Percentiles rank a stretch among this genome's conserved stretches.
These are phyloP conservation scores for Desoria tigrina DNA, from an alignment of 2,888 invertebrate genomes.

Conservation along the genomic window DNA sequence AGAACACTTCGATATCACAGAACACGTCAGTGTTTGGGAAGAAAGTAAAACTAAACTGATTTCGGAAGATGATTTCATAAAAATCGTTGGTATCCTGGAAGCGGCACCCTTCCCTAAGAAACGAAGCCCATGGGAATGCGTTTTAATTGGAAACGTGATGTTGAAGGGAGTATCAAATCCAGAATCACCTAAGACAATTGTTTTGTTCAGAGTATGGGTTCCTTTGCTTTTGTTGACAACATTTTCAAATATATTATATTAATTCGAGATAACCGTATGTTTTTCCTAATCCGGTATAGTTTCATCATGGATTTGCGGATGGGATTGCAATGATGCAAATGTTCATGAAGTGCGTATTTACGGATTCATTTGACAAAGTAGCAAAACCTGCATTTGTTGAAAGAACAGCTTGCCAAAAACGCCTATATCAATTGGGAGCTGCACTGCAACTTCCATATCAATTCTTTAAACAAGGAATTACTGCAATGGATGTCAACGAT, in stretches of 20 bases:
- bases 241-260: not conserved
- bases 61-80: slow-evolving; percentile 37
- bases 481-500: slow-evolving; percentile 44
- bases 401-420: slow-evolving; percentile 38
- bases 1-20: slow-evolving; percentile 27
- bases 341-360: slow-evolving; percentile 50
- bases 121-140: slow-evolving; percentile 43
- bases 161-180: slow-evolving; percentile 30
- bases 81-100: slow-evolving; percentile 39
- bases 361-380: slow-evolving; percentile 44
- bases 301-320: slow-evolving; percentile 47
- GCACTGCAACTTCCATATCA: slow-evolving; percentile 48
- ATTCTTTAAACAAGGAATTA: slow-evolving; percentile 48
- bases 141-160: slow-evolving; percentile 33
- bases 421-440: slow-evolving; percentile 33
- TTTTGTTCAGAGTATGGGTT: slow-evolving; percentile 33
- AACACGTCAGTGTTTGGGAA: slow-evolving; percentile 39
- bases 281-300: slow-evolving; percentile 19
- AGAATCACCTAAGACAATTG: slow-evolving; percentile 28
- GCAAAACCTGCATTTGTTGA: slow-evolving; percentile 40
- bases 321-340: slow-evolving; percentile 46
- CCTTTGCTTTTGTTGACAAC: not conserved
- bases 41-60: slow-evolving; percentile 28
- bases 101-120: slow-evolving; percentile 33
- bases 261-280: not conserved